These are phyloP conservation scores for Malacoctenus gilli DNA, from an alignment of 2,797 vertebrate species.

Conservation along the genomic window DNA sequence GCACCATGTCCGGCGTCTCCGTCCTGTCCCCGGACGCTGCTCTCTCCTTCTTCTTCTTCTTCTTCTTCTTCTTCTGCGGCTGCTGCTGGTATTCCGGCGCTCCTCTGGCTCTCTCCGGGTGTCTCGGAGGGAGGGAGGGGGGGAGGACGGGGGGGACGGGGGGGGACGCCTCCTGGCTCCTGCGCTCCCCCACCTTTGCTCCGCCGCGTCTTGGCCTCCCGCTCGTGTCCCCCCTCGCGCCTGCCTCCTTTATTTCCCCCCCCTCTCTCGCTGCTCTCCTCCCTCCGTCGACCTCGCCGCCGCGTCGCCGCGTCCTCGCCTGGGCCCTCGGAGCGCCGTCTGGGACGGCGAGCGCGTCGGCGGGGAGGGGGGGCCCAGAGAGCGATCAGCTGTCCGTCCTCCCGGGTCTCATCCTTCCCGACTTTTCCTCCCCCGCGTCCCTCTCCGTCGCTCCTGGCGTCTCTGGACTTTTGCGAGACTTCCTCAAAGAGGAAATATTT, in stretches of 20 bases:
- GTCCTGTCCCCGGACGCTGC: too few relatives aligned
- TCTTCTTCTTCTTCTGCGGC: slow-evolving; percentile 52
- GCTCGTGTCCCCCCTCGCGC: slow-evolving; percentile 58
- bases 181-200: slow-evolving; percentile 58
- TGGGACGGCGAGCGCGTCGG: slow-evolving; percentile 65
- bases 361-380: slow-evolving; percentile 58
- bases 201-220: slow-evolving; percentile 38
- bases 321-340: slow-evolving; percentile 54
- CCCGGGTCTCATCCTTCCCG: slow-evolving; percentile 20
- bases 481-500: slow-evolving; percentile 66
- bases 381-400: slow-evolving; percentile 42
- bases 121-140: too few relatives aligned
- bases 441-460: background rate
- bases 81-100: too few relatives aligned
- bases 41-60: slow-evolving; percentile 64
- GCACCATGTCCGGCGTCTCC: slow-evolving; percentile 81
- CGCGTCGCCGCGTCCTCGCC: slow-evolving; percentile 34
- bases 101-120: too few relatives aligned
- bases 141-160: too few relatives aligned
- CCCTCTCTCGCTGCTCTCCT: slow-evolving; percentile 48
- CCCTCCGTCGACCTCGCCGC: slow-evolving; percentile 44
- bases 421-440: background rate
- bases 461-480: slow-evolving; percentile 41
- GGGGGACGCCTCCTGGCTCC: slow-evolving; percentile 28
- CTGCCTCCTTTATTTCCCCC: slow-evolving; percentile 55